Conservation (phyloP, 2,113 vertebrate species). For the Callorhinus ursinus region DNA sequence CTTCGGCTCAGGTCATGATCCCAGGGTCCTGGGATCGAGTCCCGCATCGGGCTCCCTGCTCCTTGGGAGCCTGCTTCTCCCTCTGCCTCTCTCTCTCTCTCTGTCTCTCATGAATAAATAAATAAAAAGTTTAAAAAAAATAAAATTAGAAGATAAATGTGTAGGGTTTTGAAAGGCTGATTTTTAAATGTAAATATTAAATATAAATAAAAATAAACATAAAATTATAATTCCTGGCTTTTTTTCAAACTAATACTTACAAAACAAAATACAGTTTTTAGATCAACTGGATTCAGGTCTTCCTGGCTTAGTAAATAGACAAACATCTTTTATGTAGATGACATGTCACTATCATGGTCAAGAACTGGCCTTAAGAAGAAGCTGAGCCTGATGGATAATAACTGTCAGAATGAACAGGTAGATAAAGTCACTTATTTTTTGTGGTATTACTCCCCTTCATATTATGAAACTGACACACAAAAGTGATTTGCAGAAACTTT, state of each 20-base stretch:
- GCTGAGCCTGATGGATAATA: neutral
- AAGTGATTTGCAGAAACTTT: neutral
- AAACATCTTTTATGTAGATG: neutral
- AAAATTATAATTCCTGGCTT: neutral
- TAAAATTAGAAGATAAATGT: neutral
- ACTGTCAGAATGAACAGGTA: neutral
- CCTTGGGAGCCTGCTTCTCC: too few relatives aligned
- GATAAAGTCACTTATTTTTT: neutral
- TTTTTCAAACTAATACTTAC: neutral
- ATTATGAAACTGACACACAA: neutral
- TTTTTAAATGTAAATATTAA: constrained; percentile 11
- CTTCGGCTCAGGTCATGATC: too few relatives aligned
- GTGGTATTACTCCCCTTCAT: neutral
- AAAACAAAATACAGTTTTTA: neutral
- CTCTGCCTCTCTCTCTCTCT: too few relatives aligned
- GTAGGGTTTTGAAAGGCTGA: neutral
- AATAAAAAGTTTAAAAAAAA: too few relatives aligned
- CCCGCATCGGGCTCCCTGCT: too few relatives aligned
- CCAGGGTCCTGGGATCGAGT: too few relatives aligned
- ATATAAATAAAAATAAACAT: too few relatives aligned
- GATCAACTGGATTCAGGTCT: neutral
- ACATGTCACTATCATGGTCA: neutral
- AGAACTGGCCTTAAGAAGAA: neutral
- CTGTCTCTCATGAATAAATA: too few relatives aligned
- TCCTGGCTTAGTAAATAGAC: neutral